Conservation (phyloP, 2,888 invertebrate species). For the Troides oblongomaculatus region DNA sequence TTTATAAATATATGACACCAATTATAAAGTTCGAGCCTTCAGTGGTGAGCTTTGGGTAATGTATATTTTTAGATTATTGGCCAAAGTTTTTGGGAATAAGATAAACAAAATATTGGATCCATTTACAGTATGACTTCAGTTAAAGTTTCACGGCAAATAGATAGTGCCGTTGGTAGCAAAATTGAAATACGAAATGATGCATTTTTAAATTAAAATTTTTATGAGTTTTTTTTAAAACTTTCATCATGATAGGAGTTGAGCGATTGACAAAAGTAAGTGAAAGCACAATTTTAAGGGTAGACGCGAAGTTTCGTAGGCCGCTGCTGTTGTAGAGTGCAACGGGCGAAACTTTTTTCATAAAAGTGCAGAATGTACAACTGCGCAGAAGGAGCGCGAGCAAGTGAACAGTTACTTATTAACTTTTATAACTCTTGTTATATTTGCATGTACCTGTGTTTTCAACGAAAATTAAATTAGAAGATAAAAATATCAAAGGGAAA, state of each 20-base stretch:
- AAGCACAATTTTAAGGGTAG: constrained; percentile 42
- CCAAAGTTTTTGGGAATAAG: constrained; percentile 19
- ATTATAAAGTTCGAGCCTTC: constrained; percentile 15
- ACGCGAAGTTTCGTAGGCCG: constrained; percentile 52
- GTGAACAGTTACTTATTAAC: constrained; percentile 73
- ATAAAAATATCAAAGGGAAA: constrained; percentile 22
- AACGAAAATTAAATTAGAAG: constrained; percentile 31
- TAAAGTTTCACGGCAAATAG: constrained; percentile 5
- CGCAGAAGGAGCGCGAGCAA: constrained; percentile 62
- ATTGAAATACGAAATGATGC: no score
- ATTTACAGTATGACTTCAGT: constrained; percentile 12
- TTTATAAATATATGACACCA: constrained; percentile 8
- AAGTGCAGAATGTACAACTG: constrained; percentile 66
- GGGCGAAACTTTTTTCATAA: constrained; percentile 76
- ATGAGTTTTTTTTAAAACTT: no score
- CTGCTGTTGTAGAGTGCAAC: constrained; percentile 58
- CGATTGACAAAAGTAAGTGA: constrained; percentile 12
- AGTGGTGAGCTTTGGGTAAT: constrained; percentile 14
- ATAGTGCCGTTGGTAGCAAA: no score
- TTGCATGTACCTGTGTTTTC: constrained; percentile 45
- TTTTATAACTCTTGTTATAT: constrained; percentile 63
- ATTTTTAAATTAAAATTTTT: no score
- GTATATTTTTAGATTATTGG: constrained; percentile 23
- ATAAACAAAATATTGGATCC: constrained; percentile 13
- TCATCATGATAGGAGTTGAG: no score